Percentiles rank a stretch among this genome's conserved stretches.
These are phyloP conservation scores for Arion vulgaris DNA, from an alignment of 1,140 invertebrate genomes.

Conservation along the genomic window DNA sequence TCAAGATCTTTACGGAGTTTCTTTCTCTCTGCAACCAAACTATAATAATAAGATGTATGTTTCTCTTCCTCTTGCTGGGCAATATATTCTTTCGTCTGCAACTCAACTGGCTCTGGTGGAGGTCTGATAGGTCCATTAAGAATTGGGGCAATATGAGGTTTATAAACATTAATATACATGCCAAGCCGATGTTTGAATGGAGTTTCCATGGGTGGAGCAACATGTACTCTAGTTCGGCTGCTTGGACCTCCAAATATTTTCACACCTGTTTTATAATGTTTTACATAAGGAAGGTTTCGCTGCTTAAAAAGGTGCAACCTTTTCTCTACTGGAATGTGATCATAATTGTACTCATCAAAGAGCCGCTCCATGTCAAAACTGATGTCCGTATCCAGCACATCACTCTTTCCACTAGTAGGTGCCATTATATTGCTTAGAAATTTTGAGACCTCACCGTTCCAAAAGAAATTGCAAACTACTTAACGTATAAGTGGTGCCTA, in stretches of 20 bases:
- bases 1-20: constrained; percentile 63
- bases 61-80: constrained; percentile 45
- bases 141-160: constrained; percentile 40
- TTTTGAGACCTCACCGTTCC: too few species aligned
- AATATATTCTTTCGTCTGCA: constrained; percentile 46
- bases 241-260: constrained; percentile 68
- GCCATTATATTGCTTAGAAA: neutral
- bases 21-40: constrained; percentile 64
- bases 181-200: constrained; percentile 62
- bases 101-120: constrained; percentile 38
- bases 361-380: constrained; percentile 63
- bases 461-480: too few species aligned
- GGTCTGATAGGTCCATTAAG: constrained; percentile 52
- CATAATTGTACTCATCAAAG: constrained; percentile 67
- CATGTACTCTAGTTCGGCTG: constrained; percentile 60
- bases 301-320: constrained; percentile 60
- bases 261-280: constrained; percentile 67
- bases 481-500: too few species aligned
- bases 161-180: constrained; percentile 48
- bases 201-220: constrained; percentile 66
- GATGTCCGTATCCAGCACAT: constrained; percentile 55
- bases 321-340: constrained; percentile 66
- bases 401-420: neutral
- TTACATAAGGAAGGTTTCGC: constrained; percentile 62
- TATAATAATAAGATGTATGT: constrained; percentile 57